Base-by-base conservation (phyloP, 1,140 invertebrate species). In the Pseudomyrmex dendroicus region DNA sequence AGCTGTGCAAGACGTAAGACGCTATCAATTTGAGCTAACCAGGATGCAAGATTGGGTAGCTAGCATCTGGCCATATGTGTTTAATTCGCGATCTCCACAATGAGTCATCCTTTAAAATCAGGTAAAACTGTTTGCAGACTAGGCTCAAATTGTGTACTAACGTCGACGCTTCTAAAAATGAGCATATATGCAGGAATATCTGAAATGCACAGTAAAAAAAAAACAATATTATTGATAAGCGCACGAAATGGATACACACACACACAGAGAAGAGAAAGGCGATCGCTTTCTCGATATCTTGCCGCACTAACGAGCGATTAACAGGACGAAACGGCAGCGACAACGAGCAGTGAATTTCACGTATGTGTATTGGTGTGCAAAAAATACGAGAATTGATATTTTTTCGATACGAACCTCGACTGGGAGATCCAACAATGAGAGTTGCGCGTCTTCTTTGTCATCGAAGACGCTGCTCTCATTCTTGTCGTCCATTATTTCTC, bases 161-260 rank as follows among this genome's bases (percentile, higher is more conserved):
- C 20, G 92, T 91, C n/a, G 88, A 84, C 10, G 92, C 91, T 84
- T 94, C 93, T 84, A 94, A 70, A 64, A 93, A 94, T 7, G 93
- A 93, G 67, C 93, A 94, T 70, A 94, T 93, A 35, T 94, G 88
- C 10, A 94, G 82, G 46, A 94, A 90, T 86, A 94, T 86, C 92
- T 94, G 88, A 84, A 93, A 93, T 67, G 63, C 61, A 84, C 4
- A 64, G 82, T 56, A 44, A 66, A 84, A 52, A 57, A 22, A 48
- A 73, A 13, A 20, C 50, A 22, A 46, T 3, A 22, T n/a, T 13
- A 35, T 35, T 0, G 4, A 68, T 52, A 54, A 52, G 46, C 17
- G 13, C 9, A 54, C 10, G n/a, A 56, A 2, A 44, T 35, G 13
- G 68, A 68, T 15, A 22, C 35, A 67, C 25, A 52, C n/a, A 35